Evolutionary conservation across 2,113 vertebrate species (phyloP).

Genomic region (Apteryx mantelli): DNA sequence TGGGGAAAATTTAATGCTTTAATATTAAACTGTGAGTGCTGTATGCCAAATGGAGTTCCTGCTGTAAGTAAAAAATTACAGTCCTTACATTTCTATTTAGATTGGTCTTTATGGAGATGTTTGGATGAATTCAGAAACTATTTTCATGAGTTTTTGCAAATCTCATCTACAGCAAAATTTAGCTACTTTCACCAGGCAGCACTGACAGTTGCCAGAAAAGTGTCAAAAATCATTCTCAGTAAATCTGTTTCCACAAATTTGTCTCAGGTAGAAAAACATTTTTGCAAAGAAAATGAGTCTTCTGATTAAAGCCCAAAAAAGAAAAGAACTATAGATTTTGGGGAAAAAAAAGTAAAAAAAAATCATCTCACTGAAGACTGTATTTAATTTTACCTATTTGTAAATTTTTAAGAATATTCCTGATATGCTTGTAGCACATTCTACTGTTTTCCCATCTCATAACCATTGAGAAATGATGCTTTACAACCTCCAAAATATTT

Average conservation of each 20-base stretch:
- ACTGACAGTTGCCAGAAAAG: conserved; percentile 52
- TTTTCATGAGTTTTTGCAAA: conserved; percentile 18
- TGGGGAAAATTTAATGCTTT: not conserved
- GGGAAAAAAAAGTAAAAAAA: not conserved
- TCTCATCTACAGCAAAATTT: conserved; percentile 54
- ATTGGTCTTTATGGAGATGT: conserved; percentile 1
- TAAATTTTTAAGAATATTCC: not conserved
- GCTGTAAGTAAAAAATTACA: not conserved
- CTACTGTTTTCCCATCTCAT: not conserved
- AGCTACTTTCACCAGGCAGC: conserved; percentile 43
- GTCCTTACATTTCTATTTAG: conserved; percentile 29
- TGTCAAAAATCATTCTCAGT: conserved; percentile 57
- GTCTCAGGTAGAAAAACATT: conserved; percentile 43
- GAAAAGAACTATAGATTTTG: not conserved
- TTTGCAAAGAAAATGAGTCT: conserved; percentile 13
- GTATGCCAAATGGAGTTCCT: not conserved
- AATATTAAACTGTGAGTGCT: not conserved
- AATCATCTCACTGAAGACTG: not conserved
- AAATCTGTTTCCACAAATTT: conserved; percentile 54
- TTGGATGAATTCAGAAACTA: conserved; percentile 43
- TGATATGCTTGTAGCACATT: not conserved
- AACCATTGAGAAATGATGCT: not conserved
- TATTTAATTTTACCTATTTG: not conserved
- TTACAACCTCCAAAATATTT: not conserved
- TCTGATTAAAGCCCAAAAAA: not conserved